Percentiles rank a stretch among this genome's conserved stretches.
Conservation (phyloP, 2,113 vertebrate genomes). For the Protobothrops flavoviridis region DNA sequence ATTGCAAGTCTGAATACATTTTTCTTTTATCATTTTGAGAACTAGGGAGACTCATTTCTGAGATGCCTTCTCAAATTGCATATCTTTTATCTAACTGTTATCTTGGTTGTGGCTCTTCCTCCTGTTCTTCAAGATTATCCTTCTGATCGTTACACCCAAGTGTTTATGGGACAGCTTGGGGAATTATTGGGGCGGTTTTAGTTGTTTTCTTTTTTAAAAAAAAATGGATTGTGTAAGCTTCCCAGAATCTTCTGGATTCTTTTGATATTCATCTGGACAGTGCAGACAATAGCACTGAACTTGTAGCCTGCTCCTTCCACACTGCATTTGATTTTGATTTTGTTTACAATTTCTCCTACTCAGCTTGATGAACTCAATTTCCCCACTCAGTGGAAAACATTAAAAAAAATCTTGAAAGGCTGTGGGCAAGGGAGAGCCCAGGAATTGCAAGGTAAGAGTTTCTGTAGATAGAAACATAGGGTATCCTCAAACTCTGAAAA, state of each 20-base stretch:
- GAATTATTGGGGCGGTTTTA: neutral
- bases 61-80: too few relatives aligned
- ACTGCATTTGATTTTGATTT: neutral
- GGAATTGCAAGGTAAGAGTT: neutral
- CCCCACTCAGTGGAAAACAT: neutral
- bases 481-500: neutral
- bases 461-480: neutral
- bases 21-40: neutral
- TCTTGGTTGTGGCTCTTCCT: neutral
- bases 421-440: neutral
- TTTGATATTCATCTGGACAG: neutral
- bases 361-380: neutral
- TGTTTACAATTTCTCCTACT: neutral
- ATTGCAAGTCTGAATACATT: neutral
- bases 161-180: neutral
- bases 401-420: neutral
- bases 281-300: neutral
- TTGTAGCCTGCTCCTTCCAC: neutral
- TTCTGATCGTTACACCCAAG: neutral
- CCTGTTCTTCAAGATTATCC: neutral
- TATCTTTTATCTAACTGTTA: too few relatives aligned
- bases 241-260: neutral
- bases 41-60: neutral
- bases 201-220: neutral
- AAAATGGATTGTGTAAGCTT: neutral